A percentile compares a stretch with the other conserved stretches of the same genome.
Evolutionary conservation across 2,113 vertebrate genomes (phyloP).

Genomic region (Scytalopus superciliaris): DNA sequence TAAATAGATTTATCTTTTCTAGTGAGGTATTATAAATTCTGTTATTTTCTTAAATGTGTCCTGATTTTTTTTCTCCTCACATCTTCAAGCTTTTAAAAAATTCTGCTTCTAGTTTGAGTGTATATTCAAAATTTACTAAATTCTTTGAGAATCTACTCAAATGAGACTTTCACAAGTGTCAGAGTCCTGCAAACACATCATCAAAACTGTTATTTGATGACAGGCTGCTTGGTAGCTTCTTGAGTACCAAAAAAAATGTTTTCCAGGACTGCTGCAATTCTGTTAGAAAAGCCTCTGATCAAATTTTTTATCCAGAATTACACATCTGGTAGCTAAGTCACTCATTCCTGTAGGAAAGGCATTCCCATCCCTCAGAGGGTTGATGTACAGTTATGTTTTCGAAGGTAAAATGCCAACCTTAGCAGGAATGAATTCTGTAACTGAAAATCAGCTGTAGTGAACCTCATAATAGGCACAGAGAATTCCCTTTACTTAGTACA

Average conservation of each 20-base stretch:
- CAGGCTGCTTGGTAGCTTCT: neutral
- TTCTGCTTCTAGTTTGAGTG: neutral
- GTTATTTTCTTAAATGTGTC: neutral
- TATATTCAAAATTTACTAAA: neutral
- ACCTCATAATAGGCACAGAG: fast-evolving
- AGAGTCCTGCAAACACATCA: neutral
- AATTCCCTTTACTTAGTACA: neutral
- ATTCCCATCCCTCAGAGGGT: neutral
- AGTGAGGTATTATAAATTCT: neutral
- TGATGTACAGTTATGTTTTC: neutral
- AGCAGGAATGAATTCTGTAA: neutral
- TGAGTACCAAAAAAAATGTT: neutral
- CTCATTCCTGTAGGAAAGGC: neutral
- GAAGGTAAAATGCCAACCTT: neutral
- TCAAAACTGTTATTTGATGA: neutral
- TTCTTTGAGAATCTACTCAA: neutral
- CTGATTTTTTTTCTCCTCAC: neutral
- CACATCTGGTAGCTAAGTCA: neutral
- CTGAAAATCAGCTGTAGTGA: neutral
- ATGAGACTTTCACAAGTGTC: neutral
- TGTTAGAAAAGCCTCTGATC: neutral
- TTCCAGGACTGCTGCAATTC: neutral
- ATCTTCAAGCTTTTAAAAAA: neutral
- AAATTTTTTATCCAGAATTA: neutral
- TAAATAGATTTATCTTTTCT: neutral